Percentiles rank a stretch among this genome's conserved stretches.
Conservation (phyloP, 2,113 vertebrate genomes). For the Lucifuga dentata region DNA sequence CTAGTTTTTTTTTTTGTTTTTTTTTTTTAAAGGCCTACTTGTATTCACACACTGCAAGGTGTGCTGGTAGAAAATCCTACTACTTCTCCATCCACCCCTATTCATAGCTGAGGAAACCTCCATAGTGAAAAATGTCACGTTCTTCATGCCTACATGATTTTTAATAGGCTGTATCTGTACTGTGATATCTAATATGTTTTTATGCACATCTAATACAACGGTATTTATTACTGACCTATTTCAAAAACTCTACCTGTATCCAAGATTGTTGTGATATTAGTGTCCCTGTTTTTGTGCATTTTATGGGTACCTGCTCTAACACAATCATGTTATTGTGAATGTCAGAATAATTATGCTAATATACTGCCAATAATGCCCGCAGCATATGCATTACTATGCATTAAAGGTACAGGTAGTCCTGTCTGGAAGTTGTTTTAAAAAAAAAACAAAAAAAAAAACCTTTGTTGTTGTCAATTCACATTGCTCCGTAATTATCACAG, state of each 20-base stretch:
- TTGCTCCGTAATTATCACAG: constrained; percentile 48
- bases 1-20: constrained; percentile 55
- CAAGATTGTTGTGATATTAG: constrained; percentile 48
- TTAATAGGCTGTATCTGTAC: neutral
- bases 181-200: too few species aligned
- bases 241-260: constrained; percentile 43
- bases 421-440: constrained; percentile 22
- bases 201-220: too few species aligned
- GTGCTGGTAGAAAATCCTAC: constrained; percentile 36
- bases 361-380: constrained; percentile 1
- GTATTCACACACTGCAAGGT: constrained; percentile 41
- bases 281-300: constrained; percentile 35
- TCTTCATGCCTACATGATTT: neutral
- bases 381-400: constrained; percentile 12
- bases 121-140: neutral
- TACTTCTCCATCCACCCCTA: constrained; percentile 13
- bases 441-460: too few species aligned
- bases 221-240: too few species aligned
- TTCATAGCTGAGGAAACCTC: constrained; percentile 41
- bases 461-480: constrained; percentile 39
- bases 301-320: constrained; percentile 18
- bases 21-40: constrained; percentile 45
- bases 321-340: constrained; percentile 17
- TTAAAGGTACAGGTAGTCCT: constrained; percentile 14
- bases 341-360: neutral